phyloP scores from a whole-genome alignment of 2,797 vertebrate species.

The Lutjanus argentimaculatus region DNA sequence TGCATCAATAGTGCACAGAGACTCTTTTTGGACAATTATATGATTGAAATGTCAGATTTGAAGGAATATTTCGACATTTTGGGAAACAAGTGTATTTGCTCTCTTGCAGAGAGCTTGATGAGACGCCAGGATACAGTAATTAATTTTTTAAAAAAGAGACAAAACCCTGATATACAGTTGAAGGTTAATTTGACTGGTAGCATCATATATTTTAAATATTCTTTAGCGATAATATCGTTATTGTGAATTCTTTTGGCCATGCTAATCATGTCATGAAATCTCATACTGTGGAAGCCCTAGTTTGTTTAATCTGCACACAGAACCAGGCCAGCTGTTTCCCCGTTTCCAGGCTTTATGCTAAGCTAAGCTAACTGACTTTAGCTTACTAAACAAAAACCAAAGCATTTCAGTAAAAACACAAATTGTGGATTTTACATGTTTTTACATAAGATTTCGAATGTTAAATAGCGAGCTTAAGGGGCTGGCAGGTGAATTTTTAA shows the following conservation, averaged over 20 bases:
- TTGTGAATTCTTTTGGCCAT: too few species aligned
- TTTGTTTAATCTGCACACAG: too few species aligned
- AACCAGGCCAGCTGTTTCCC: neutral
- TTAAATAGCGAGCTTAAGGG: neutral
- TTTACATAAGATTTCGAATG: too few species aligned
- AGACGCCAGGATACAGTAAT: too few species aligned
- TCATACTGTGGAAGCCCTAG: too few species aligned
- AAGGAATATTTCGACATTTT: constrained; percentile 22
- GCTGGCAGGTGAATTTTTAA: neutral
- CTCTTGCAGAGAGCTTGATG: neutral
- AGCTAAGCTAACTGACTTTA: neutral
- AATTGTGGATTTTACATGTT: neutral
- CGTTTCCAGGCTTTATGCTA: neutral
- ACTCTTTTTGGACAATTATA: constrained; percentile 44
- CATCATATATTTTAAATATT: too few species aligned
- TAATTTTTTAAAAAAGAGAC: too few species aligned
- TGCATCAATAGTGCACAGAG: constrained; percentile 58
- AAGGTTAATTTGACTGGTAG: too few species aligned
- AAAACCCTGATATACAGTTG: too few species aligned
- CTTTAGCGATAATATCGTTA: too few species aligned
- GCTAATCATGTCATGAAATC: too few species aligned
- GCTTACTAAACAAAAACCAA: neutral
- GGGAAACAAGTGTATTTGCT: neutral
- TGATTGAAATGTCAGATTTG: constrained; percentile 47
- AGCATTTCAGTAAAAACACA: neutral